Conservation (phyloP, 1,140 invertebrate genomes). For the Meteorus sp. region DNA sequence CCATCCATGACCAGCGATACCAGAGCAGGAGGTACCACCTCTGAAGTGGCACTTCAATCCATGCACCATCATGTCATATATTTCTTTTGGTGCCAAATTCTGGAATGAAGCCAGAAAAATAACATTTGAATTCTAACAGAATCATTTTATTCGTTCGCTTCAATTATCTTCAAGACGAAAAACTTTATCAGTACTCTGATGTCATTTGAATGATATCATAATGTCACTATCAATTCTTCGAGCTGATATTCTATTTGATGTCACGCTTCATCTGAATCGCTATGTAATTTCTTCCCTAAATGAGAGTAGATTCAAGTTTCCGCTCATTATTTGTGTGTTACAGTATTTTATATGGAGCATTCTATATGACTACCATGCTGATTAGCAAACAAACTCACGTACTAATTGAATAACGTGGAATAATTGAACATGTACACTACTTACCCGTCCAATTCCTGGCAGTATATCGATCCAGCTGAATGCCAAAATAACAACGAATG, state of each 20-base stretch:
- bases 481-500: conserved; percentile 49
- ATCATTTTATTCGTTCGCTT: too few species aligned
- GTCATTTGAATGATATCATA: too few species aligned
- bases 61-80: conserved; percentile 41
- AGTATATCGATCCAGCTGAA: conserved; percentile 58
- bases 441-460: conserved; percentile 57
- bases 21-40: conserved; percentile 42
- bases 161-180: too few species aligned
- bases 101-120: conserved; percentile 24
- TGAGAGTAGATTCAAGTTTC: too few species aligned
- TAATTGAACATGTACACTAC: conserved; percentile 18
- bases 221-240: too few species aligned
- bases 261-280: too few species aligned
- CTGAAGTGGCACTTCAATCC: conserved; percentile 48
- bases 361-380: too few species aligned
- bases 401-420: background rate
- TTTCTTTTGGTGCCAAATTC: conserved; percentile 42
- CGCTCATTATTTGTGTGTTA: too few species aligned
- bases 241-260: too few species aligned
- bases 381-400: background rate
- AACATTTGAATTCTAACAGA: conserved; percentile 14
- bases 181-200: too few species aligned
- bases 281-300: too few species aligned
- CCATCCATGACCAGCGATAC: conserved; percentile 58
- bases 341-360: too few species aligned